Conservation (phyloP, 2,113 vertebrate species). For the Propithecus coquereli region DNA sequence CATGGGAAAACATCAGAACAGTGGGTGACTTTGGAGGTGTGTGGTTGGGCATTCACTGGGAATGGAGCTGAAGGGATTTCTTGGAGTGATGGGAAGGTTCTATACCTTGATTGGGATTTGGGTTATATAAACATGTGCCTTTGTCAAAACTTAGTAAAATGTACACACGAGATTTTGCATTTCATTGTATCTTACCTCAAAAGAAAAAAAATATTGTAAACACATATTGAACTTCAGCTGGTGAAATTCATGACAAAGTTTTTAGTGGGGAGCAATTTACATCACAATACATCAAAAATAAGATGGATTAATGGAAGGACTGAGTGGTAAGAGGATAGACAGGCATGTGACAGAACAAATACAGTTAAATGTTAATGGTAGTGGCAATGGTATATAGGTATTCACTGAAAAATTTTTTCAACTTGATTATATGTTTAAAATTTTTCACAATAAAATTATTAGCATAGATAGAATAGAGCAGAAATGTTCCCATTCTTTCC, state of each 20-base stretch:
- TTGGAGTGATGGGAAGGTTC: neutral
- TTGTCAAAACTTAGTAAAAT: neutral
- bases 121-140: neutral
- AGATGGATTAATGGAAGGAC: neutral
- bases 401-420: neutral
- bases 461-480: neutral
- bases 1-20: neutral
- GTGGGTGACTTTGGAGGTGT: no score
- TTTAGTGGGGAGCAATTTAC: neutral
- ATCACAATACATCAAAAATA: neutral
- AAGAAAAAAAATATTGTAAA: neutral
- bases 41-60: neutral
- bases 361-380: neutral
- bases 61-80: neutral
- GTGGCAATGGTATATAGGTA: neutral
- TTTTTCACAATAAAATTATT: neutral
- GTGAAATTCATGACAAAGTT: neutral
- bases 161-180: neutral
- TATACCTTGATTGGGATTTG: neutral
- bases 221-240: neutral
- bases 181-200: neutral
- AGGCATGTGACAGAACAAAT: neutral
- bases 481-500: neutral
- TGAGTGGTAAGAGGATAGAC: neutral
- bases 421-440: neutral